Base-by-base conservation (phyloP, 92 coral and sea anemone species). In the Nematostella vectensis region DNA sequence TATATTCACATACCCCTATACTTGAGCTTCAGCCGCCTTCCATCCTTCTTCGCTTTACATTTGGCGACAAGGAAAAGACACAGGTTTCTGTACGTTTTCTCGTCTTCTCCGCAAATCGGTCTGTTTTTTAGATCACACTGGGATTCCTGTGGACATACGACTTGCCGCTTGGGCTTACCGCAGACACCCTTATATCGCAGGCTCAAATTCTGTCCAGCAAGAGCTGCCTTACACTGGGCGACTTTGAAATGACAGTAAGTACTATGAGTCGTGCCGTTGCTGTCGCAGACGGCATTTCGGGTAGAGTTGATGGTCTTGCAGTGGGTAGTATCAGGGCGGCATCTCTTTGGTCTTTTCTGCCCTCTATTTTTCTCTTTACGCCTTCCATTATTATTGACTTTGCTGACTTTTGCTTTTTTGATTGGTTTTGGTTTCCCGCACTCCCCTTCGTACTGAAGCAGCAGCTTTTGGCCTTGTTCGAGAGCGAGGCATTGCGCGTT, bases 51-150 rank as follows among this genome's bases (percentile, higher is more conserved):
- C 2, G 87, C 79, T 29, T 78, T 61, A 27, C 99, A 93, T 39
- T 86, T 78, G 18, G 95, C 96, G 11, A 75, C 72, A 47, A 75
- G 51, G 52, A 86, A 93, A 3, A 43, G 68, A 48, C 99, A 93
- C 11, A 80, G 59, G 47, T 93, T 93, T 47, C 77, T 82, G 80
- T 93, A 93, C 1, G 96, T 93, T 18, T 59, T 59, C 0, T 68
- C 78, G 23, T 93, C 77, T 56, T 61, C 75, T 11, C 80, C 99
- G 25, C 99, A 93, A 8, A 93, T 58, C 0, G 83, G 82, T 1
- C 68, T 51, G 45, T 71, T 47, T 20, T 68, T 57, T 23, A 69
- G 76, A 21, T 72, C 72, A 30, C 98, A 91, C 49, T 86, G 87
- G 19, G 72, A 48, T 27, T 43, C 65, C 39, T 67, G 17, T 0